Percentiles rank a stretch among this genome's conserved stretches.
These are phyloP conservation scores for Patella pellucida DNA, from an alignment of 2,888 invertebrate species.

Conservation along the genomic window DNA sequence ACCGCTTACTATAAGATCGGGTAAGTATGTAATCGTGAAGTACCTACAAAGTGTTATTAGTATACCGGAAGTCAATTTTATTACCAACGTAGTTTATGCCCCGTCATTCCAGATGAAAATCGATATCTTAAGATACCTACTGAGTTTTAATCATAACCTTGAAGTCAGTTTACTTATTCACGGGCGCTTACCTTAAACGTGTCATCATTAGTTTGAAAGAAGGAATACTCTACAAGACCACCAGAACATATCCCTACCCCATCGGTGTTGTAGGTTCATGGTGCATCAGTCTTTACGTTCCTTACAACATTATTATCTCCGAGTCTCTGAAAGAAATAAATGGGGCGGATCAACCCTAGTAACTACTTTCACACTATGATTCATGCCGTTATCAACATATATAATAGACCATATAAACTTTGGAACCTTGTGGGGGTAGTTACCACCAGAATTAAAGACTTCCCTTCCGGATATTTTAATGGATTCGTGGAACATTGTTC, in stretches of 20 bases:
- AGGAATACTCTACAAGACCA: conserved; percentile 24
- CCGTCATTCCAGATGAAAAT: too few relatives aligned
- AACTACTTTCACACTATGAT: conserved; percentile 17
- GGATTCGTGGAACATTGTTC: conserved; percentile 1
- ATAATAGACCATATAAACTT: conserved; percentile 5
- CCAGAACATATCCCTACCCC: conserved; percentile 18
- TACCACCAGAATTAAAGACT: conserved; percentile 13
- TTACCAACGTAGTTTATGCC: too few relatives aligned
- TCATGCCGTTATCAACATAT: conserved; percentile 15
- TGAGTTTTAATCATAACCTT: too few relatives aligned
- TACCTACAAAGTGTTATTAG: too few relatives aligned
- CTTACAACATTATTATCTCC: conserved; percentile 13
- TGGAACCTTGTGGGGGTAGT: conserved; percentile 6
- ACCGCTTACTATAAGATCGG: too few relatives aligned
- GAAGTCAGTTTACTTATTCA: too few relatives aligned
- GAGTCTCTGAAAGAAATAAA: conserved; percentile 17
- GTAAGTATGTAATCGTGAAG: too few relatives aligned
- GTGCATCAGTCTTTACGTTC: conserved; percentile 20
- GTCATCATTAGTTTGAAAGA: conserved; percentile 26
- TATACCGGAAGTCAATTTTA: too few relatives aligned
- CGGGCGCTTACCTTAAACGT: conserved; percentile 18
- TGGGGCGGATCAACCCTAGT: conserved; percentile 19
- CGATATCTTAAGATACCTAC: too few relatives aligned
- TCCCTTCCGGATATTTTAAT: conserved; percentile 22
- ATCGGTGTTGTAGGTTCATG: conserved; percentile 27